Conservation (phyloP, 1,140 invertebrate species). For the Temnothorax curvispinosus region DNA sequence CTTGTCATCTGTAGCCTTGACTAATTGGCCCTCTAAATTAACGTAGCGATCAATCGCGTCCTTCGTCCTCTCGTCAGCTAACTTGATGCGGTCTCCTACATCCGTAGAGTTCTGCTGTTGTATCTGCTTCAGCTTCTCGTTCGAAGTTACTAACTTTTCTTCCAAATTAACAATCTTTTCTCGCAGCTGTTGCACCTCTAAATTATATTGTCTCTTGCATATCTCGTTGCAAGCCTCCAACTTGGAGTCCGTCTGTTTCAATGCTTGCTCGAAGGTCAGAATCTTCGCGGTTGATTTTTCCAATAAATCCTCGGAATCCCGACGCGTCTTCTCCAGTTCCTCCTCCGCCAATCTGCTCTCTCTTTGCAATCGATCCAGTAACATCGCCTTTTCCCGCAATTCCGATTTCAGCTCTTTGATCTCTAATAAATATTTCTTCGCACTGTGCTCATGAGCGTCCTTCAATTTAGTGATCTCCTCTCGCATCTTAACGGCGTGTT, state of each 20-base stretch:
- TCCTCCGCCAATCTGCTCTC: slow-evolving; percentile 86
- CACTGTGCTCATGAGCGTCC: slow-evolving; percentile 75
- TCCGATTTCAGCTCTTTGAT: slow-evolving; percentile 82
- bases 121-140: slow-evolving; percentile 72
- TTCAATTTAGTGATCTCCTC: slow-evolving; percentile 74
- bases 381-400: slow-evolving; percentile 78
- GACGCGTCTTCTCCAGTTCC: slow-evolving; percentile 83
- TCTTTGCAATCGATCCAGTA: slow-evolving; percentile 80
- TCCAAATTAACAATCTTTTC: slow-evolving; percentile 76
- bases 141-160: slow-evolving; percentile 70
- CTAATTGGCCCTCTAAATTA: slow-evolving; percentile 78
- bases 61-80: slow-evolving; percentile 76
- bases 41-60: slow-evolving; percentile 78
- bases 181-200: slow-evolving; percentile 75
- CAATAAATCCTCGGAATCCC: slow-evolving; percentile 81
- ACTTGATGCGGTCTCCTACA: slow-evolving; percentile 73
- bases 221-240: slow-evolving; percentile 72
- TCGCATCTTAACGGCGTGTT: slow-evolving; percentile 76
- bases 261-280: slow-evolving; percentile 84
- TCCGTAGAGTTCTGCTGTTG: slow-evolving; percentile 69
- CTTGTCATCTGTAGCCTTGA: slow-evolving; percentile 76
- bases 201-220: slow-evolving; percentile 84
- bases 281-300: slow-evolving; percentile 83
- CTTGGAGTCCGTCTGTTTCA: slow-evolving; percentile 82
- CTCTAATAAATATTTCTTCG: slow-evolving; percentile 79